These are phyloP conservation scores for Steinernema khuongi DNA, from an alignment of 1,140 invertebrate genomes.

Conservation along the genomic window DNA sequence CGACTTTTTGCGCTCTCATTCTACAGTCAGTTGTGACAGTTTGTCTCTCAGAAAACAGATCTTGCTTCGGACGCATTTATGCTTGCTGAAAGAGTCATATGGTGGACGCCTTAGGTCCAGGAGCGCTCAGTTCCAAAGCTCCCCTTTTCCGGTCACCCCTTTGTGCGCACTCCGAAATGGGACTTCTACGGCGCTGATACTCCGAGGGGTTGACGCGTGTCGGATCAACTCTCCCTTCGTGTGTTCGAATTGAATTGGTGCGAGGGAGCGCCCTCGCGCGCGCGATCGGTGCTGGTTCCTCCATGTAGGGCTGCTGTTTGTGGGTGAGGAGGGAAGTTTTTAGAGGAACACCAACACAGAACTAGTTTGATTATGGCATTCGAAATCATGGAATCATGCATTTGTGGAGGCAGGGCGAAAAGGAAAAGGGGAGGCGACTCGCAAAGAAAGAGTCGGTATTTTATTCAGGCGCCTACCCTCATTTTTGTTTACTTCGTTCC, in stretches of 20 bases:
- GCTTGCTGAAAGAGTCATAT: too few relatives aligned
- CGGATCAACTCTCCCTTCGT: not conserved
- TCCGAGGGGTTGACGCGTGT: not conserved
- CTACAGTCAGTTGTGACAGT: not conserved
- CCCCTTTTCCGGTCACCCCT: not conserved
- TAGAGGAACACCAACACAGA: not conserved
- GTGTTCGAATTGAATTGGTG: not conserved
- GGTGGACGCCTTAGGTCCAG: too few relatives aligned
- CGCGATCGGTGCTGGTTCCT: conserved; percentile 3
- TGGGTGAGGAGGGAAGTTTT: conserved; percentile 5
- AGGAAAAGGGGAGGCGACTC: conserved; percentile 2
- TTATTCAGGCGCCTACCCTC: not conserved
- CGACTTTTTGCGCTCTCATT: conserved; percentile 7
- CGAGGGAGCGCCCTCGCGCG: not conserved
- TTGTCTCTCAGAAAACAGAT: not conserved
- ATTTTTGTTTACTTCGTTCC: not conserved
- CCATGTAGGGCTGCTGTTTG: not conserved
- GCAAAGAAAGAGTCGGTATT: not conserved
- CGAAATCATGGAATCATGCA: conserved; percentile 5
- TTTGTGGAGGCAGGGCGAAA: not conserved
- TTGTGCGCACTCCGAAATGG: not conserved
- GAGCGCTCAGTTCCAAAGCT: not conserved
- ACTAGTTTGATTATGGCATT: conserved; percentile 15
- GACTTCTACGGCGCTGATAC: not conserved
- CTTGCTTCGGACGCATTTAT: too few relatives aligned